These are phyloP conservation scores for Drosophila littoralis DNA, from an alignment of 1,140 invertebrate species.

Conservation along the genomic window DNA sequence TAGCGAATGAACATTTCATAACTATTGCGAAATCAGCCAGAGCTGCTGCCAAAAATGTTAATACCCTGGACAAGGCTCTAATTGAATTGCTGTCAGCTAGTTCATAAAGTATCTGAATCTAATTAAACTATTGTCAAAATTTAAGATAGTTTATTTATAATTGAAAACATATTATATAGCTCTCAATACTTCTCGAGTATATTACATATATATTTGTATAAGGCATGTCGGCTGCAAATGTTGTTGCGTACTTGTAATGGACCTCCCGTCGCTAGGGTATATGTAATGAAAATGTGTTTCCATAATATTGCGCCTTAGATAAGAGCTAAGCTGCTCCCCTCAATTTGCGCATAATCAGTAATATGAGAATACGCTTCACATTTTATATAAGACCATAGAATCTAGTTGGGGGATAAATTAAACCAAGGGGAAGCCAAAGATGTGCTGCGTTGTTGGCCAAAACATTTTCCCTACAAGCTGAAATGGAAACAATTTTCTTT, in stretches of 20 bases:
- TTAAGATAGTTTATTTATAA: too few relatives aligned
- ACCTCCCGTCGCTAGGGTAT: conserved; percentile 1
- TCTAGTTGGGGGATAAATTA: conserved; percentile 6
- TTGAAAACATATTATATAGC: too few relatives aligned
- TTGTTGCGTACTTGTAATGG: not conserved
- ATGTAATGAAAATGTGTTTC: conserved; percentile 53
- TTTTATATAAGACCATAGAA: not conserved
- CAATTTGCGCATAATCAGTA: conserved; percentile 10
- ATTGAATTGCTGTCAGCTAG: not conserved
- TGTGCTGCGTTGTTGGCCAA: conserved; percentile 15
- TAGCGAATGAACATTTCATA: conserved; percentile 56
- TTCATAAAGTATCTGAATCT: too few relatives aligned
- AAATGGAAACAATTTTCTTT: not conserved
- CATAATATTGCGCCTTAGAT: conserved; percentile 51
- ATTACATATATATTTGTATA: not conserved
- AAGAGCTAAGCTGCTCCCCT: not conserved
- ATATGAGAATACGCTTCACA: conserved; percentile 21
- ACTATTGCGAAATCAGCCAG: conserved; percentile 46
- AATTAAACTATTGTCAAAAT: too few relatives aligned
- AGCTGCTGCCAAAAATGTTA: not conserved
- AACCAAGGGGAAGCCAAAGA: conserved; percentile 26
- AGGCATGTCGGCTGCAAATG: not conserved
- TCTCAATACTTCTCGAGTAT: too few relatives aligned
- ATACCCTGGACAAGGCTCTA: not conserved
- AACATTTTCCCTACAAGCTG: conserved; percentile 2